phyloP scores from a whole-genome alignment of 2,113 vertebrate species.

The Gymnocephalus cernua region DNA sequence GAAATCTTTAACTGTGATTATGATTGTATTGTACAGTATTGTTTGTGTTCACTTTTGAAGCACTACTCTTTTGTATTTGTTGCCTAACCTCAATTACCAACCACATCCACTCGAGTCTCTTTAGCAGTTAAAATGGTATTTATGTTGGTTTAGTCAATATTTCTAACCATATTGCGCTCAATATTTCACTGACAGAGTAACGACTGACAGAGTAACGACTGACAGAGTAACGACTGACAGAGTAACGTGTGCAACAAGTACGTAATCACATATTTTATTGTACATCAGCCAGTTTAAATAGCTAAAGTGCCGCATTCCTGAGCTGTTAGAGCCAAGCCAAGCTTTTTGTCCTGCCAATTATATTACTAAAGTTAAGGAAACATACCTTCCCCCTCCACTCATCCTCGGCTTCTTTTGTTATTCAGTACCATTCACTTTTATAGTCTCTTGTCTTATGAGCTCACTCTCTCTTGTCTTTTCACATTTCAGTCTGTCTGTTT shows the following conservation, averaged over 20 bases:
- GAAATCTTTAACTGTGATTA: neutral
- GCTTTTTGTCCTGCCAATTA: neutral
- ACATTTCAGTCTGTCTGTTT: neutral
- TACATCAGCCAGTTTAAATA: neutral
- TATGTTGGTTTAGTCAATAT: neutral
- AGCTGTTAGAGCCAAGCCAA: neutral
- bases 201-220: no score
- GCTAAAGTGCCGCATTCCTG: neutral
- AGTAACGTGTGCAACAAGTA: neutral
- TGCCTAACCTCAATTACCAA: neutral
- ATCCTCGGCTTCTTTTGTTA: slow-evolving; percentile 6
- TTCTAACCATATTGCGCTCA: neutral
- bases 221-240: neutral
- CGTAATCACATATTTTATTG: neutral
- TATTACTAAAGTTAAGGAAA: neutral
- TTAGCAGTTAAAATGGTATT: neutral
- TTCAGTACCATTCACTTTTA: slow-evolving; percentile 1
- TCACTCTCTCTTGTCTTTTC: neutral
- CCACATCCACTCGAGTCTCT: neutral
- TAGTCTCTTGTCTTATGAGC: slow-evolving; percentile 6
- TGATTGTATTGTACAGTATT: neutral
- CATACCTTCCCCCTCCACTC: neutral
- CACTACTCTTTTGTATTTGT: neutral
- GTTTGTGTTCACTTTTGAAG: neutral
- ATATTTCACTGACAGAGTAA: neutral